Evolutionary conservation across 2,888 invertebrate genomes (phyloP).

Genomic region (Ryuthela nishihirai): DNA sequence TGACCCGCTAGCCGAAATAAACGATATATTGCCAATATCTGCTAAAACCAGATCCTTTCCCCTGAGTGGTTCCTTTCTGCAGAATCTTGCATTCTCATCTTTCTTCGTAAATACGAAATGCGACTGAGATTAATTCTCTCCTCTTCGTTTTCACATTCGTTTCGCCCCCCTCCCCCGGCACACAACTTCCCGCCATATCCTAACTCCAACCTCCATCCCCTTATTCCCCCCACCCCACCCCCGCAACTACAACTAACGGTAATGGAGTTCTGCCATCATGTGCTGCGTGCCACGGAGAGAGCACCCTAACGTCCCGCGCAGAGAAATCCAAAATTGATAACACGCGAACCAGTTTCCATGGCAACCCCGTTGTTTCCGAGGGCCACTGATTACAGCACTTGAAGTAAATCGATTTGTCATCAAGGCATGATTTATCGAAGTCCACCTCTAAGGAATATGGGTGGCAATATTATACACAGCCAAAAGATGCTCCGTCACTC

Average conservation of each 20-base stretch:
- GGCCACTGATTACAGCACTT: neutral
- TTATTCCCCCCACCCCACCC: neutral
- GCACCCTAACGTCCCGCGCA: neutral
- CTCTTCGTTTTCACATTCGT: too few relatives aligned
- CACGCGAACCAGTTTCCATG: neutral
- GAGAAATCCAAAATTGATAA: neutral
- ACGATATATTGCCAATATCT: too few relatives aligned
- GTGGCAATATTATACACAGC: neutral
- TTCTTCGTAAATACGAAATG: neutral
- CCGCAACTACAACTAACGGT: neutral
- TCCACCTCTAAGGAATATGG: neutral
- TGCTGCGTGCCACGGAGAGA: neutral
- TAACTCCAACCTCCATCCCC: neutral
- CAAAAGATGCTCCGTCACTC: neutral
- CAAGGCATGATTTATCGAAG: neutral
- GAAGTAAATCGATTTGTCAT: constrained; percentile 1
- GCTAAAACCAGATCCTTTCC: too few relatives aligned
- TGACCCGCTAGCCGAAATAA: too few relatives aligned
- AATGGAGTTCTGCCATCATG: neutral
- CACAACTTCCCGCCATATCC: too few relatives aligned
- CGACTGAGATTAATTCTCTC: neutral
- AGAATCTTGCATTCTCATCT: too few relatives aligned
- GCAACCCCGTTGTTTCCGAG: constrained; percentile 1
- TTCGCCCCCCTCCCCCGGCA: too few relatives aligned
- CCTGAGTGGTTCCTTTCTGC: too few relatives aligned